These are phyloP conservation scores for Pseudoatta argentina DNA, from an alignment of 1,140 invertebrate species.

Conservation along the genomic window DNA sequence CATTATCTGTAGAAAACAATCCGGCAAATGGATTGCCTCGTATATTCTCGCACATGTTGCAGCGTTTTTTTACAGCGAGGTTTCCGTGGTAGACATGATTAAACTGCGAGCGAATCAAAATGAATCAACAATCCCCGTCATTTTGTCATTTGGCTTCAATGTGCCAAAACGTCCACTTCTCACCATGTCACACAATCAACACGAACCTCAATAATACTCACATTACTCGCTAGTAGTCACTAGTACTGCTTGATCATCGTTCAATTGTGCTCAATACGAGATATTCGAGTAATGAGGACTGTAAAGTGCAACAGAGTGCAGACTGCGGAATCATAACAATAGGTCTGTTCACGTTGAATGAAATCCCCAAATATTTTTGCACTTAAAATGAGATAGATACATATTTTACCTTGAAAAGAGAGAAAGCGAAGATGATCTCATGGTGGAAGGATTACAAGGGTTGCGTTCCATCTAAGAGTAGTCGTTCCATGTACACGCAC, in stretches of 20 bases:
- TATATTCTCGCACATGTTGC: slow-evolving; percentile 81
- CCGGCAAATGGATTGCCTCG: slow-evolving; percentile 86
- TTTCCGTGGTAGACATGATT: slow-evolving; percentile 19
- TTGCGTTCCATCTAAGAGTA: too few relatives aligned
- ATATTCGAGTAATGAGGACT: neutral
- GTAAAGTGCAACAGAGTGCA: too few relatives aligned
- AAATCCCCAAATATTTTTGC: too few relatives aligned
- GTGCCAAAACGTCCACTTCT: neutral
- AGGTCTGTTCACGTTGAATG: too few relatives aligned
- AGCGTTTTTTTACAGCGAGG: slow-evolving; percentile 14
- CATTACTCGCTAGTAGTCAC: too few relatives aligned
- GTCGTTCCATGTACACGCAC: too few relatives aligned
- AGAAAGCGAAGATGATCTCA: too few relatives aligned
- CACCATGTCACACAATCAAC: neutral
- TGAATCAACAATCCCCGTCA: neutral
- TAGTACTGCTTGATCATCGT: neutral
- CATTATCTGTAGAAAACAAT: slow-evolving; percentile 82
- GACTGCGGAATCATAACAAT: too few relatives aligned
- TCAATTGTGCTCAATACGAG: neutral
- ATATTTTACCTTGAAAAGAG: too few relatives aligned
- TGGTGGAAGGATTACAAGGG: too few relatives aligned
- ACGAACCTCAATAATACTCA: neutral
- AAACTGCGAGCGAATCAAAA: slow-evolving; percentile 12
- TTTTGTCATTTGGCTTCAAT: neutral
- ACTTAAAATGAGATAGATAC: too few relatives aligned